Evolutionary conservation across 1,140 invertebrate genomes (phyloP).

Genomic region (Gonioctena quinquepunctata): DNA sequence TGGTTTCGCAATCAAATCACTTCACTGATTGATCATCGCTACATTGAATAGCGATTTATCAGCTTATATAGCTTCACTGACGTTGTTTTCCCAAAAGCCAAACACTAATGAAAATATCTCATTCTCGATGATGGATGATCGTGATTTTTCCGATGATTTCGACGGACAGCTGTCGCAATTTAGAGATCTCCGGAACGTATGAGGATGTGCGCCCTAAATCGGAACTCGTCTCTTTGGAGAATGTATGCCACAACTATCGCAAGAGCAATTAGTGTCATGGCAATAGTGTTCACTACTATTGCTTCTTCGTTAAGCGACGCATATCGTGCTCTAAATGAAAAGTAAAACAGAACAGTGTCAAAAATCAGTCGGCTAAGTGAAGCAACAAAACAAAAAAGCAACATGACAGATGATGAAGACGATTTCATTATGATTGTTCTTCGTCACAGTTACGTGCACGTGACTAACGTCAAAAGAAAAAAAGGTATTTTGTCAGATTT

Average conservation of each 20-base stretch:
- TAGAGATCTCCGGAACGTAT: slow-evolving; percentile 58
- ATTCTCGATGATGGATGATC: neutral
- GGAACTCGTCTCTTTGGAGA: slow-evolving; percentile 56
- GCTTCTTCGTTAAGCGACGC: slow-evolving; percentile 66
- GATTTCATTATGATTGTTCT: no score
- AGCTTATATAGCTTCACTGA: no score
- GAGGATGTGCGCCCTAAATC: slow-evolving; percentile 56
- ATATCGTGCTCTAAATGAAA: slow-evolving; percentile 62
- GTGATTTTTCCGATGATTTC: neutral
- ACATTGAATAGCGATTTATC: no score
- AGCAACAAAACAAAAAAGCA: no score
- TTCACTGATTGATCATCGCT: no score
- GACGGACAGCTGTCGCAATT: slow-evolving; percentile 16
- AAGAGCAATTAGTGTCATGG: slow-evolving; percentile 71
- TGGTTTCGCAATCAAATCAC: no score
- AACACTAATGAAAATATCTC: no score
- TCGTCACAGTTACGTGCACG: no score
- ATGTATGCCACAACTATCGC: slow-evolving; percentile 67
- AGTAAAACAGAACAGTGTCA: slow-evolving; percentile 14
- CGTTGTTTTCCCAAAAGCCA: neutral
- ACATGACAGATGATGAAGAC: no score
- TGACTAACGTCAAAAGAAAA: no score
- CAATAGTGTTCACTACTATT: slow-evolving; percentile 77
- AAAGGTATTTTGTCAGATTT: no score
- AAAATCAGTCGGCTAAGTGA: no score